A percentile compares a stretch with the other conserved stretches of the same genome.
phyloP scores from a whole-genome alignment of 2,113 vertebrate species.

The Hyaena hyaena region DNA sequence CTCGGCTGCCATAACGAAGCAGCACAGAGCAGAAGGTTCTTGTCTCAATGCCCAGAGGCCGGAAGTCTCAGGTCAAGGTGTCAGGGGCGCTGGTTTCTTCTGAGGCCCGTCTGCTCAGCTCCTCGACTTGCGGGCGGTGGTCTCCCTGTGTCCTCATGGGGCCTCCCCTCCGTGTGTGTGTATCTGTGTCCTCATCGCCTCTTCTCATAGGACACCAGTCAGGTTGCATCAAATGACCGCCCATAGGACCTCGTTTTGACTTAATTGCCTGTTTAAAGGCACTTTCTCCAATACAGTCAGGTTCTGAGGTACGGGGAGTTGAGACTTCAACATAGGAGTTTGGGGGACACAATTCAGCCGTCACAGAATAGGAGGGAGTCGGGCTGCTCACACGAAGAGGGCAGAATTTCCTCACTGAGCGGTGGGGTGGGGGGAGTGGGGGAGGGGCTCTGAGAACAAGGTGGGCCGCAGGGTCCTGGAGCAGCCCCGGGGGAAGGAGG shows the following conservation, averaged over 20 bases:
- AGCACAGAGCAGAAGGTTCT: neutral
- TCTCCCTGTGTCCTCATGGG: neutral
- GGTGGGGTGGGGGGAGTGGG: neutral
- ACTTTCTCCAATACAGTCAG: neutral
- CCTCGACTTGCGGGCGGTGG: accelerated
- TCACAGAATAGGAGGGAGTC: accelerated
- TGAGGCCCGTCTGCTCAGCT: accelerated
- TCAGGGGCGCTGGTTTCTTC: accelerated
- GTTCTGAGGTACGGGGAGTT: neutral
- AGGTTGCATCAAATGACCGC: too few species aligned
- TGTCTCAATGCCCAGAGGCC: too few species aligned
- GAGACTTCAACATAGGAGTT: neutral
- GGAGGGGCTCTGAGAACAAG: too few species aligned
- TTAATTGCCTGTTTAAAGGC: neutral
- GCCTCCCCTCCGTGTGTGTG: too few species aligned
- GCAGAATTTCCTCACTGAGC: neutral
- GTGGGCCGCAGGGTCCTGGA: neutral
- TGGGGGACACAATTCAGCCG: neutral
- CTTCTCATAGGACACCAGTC: neutral
- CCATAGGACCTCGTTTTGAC: neutral
- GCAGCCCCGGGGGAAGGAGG: neutral
- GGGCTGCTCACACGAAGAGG: neutral
- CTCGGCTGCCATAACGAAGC: neutral
- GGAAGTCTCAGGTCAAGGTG: neutral
- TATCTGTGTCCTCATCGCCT: too few species aligned